A percentile compares a stretch with the other conserved stretches of the same genome.
These are phyloP conservation scores for Xestia xanthographa DNA, from an alignment of 2,888 invertebrate genomes.

Conservation along the genomic window DNA sequence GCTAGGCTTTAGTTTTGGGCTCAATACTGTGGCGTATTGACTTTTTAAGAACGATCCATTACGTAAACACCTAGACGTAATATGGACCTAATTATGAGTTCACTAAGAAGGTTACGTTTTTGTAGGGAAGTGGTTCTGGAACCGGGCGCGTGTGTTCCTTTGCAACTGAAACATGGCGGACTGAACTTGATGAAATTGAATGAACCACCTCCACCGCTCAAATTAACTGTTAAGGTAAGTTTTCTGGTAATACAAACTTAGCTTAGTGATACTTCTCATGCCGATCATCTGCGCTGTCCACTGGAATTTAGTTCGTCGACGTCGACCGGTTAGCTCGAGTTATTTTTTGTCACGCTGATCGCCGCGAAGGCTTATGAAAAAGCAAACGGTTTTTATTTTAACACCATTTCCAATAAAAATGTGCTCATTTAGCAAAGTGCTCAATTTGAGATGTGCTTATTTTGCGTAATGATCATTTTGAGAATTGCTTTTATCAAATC, in stretches of 20 bases:
- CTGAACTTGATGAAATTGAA: constrained; percentile 84
- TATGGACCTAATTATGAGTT: not conserved
- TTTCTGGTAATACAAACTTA: not conserved
- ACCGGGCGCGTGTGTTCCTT: constrained; percentile 91
- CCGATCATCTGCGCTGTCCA: not conserved
- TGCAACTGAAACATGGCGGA: constrained; percentile 88
- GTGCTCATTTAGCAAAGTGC: not conserved
- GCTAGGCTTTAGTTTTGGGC: not conserved
- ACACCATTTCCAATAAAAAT: not conserved
- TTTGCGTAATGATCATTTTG: not conserved
- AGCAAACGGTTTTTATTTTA: not conserved
- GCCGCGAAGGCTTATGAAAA: not conserved
- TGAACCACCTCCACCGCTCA: constrained; percentile 86
- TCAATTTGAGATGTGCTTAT: not conserved
- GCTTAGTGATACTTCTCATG: not conserved
- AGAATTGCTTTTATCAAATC: not conserved
- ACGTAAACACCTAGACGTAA: not conserved
- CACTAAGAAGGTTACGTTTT: constrained; percentile 17
- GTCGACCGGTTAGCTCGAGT: not conserved
- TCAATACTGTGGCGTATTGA: not conserved
- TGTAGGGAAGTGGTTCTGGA: constrained; percentile 91
- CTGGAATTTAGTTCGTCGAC: not conserved
- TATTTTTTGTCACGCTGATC: not conserved
- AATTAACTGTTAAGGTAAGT: constrained; percentile 82
- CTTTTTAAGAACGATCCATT: not conserved